These are phyloP conservation scores for Parasteatoda tepidariorum DNA, from an alignment of 1,140 invertebrate species.

Conservation along the genomic window DNA sequence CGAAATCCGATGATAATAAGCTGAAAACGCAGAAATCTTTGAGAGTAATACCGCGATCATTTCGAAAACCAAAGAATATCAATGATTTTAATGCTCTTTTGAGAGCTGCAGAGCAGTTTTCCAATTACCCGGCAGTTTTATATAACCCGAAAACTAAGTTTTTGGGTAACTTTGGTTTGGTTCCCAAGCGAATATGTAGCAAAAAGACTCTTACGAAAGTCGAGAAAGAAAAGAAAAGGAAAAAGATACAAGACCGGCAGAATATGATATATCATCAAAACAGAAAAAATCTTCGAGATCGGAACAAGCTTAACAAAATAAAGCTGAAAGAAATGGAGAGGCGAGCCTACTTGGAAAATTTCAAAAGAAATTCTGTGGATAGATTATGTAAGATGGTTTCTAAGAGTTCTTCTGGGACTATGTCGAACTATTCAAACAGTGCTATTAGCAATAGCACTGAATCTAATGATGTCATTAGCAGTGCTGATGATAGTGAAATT, in stretches of 20 bases:
- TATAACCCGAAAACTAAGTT: slow-evolving; percentile 1
- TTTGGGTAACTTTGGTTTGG: neutral
- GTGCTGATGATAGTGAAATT: too few species aligned
- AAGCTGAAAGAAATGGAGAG: neutral
- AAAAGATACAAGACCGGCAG: neutral
- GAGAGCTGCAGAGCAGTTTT: neutral
- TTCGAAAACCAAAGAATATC: neutral
- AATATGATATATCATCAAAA: neutral
- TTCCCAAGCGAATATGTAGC: slow-evolving; percentile 23
- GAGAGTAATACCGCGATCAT: neutral
- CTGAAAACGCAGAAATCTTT: neutral
- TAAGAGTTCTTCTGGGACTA: too few species aligned
- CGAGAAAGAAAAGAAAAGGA: neutral
- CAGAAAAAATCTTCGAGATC: slow-evolving; percentile 12
- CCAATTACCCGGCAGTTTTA: neutral
- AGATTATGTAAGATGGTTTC: too few species aligned
- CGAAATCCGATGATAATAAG: too few species aligned
- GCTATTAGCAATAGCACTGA: too few species aligned
- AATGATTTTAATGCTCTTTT: slow-evolving; percentile 10
- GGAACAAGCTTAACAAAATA: slow-evolving; percentile 22
- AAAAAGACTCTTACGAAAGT: neutral
- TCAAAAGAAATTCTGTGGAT: too few species aligned
- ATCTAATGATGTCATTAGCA: too few species aligned
- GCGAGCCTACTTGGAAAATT: neutral
- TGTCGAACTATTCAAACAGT: too few species aligned